Evolutionary conservation across 1,140 invertebrate species (phyloP).

Genomic region (Drosophila parabipectinata): DNA sequence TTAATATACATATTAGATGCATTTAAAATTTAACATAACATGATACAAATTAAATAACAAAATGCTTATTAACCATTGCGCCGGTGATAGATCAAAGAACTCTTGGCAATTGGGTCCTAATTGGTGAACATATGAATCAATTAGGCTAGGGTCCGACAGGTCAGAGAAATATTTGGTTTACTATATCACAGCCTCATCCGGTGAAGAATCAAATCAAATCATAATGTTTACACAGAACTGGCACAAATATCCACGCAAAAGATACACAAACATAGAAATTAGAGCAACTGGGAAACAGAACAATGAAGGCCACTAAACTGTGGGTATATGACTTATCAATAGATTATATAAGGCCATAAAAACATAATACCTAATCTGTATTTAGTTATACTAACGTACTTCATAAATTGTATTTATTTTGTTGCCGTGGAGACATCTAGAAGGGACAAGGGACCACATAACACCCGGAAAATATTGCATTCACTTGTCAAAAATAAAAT

Average conservation of each 20-base stretch:
- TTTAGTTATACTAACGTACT: not conserved
- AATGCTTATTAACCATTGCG: conserved; percentile 15
- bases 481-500: not conserved
- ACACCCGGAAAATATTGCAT: not conserved
- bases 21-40: conserved; percentile 9
- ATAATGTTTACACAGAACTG: conserved; percentile 18
- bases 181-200: conserved; percentile 39
- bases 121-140: conserved; percentile 32
- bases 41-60: conserved; percentile 27
- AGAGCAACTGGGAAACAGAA: conserved; percentile 1
- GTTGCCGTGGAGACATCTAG: not conserved
- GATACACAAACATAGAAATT: conserved; percentile 19
- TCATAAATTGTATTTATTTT: not conserved
- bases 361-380: not conserved
- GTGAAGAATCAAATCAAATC: not conserved
- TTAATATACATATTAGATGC: conserved; percentile 11
- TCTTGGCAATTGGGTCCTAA: conserved; percentile 25
- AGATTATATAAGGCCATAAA: not conserved
- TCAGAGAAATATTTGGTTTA: conserved; percentile 43
- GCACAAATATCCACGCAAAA: conserved; percentile 12
- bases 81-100: conserved; percentile 23
- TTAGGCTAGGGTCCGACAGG: conserved; percentile 32
- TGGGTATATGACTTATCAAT: not conserved
- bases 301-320: not conserved
- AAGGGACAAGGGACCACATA: not conserved